Base-by-base conservation (phyloP, 2,888 invertebrate species). In the Anthophora plumipes region DNA sequence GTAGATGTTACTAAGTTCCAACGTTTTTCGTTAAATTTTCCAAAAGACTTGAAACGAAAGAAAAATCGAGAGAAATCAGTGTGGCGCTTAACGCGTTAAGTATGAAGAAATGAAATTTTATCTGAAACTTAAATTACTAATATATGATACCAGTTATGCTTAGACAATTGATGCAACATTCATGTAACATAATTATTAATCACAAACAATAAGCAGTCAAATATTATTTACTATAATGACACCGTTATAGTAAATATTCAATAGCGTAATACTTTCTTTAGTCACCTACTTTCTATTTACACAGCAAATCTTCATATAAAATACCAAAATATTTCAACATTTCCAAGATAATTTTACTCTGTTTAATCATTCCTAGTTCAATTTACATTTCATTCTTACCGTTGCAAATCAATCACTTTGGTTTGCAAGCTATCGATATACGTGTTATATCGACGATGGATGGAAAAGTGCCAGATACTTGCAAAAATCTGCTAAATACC, bases 241-340 rank as follows among this genome's bases (percentile, higher is more conserved):
- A 59, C 60, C 80, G 80, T 50, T 79, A 67, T 74, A 80, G 68
- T 80, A 77, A 86, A 83, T 82, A 72, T 79, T 82, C 60, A 74
- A 83, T 85, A 86, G 79, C 72, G 67, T 89, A 90, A 86, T 90
- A 90, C 89, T 90, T 90, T 87, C 89, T 86, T 89, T 77, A 87
- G 70, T 84, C 86, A 80, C 31, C 85, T 86, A 86, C 83, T 78
- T 76, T 55, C 76, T 88, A 87, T 88, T 73, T 86, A 88, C 82
- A 89, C 75, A 84, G 81, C 80, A 80, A 89, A 87, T 83, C 43
- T 84, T 68, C 82, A 83, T 89, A 89, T 87, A 89, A 89, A 89
- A 89, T 85, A 86, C 83, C 77, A 82, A 88, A 86, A 88, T 85
- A 77, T 84, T 76, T 85, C 67, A 89, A 88, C 88, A 90, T 82